Percentiles rank a stretch among this genome's conserved stretches.
phyloP scores from a whole-genome alignment of 2,888 invertebrate genomes.

The Hydrotaea cyrtoneurina region DNA sequence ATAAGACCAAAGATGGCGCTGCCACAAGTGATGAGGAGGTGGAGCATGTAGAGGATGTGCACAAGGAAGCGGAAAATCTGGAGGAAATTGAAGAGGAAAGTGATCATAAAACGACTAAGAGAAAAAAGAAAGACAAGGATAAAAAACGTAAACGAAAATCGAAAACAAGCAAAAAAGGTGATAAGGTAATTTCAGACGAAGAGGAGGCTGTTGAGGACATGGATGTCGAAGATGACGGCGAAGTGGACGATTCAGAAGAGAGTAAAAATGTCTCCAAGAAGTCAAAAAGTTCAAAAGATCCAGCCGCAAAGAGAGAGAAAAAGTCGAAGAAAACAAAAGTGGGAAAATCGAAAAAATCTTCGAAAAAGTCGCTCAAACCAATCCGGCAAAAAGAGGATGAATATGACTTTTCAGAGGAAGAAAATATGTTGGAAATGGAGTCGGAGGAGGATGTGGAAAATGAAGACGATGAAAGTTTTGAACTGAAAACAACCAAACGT shows the following conservation, averaged over 20 bases:
- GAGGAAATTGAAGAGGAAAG: conserved; percentile 61
- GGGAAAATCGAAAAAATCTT: conserved; percentile 56
- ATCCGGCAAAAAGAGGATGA: conserved; percentile 65
- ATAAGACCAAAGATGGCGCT: conserved; percentile 45
- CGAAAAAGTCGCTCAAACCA: conserved; percentile 67
- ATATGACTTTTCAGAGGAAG: conserved; percentile 65
- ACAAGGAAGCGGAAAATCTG: conserved; percentile 41
- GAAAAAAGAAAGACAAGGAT: conserved; percentile 80
- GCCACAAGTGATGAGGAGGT: conserved; percentile 71
- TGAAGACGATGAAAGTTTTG: conserved; percentile 72
- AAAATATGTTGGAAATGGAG: conserved; percentile 59
- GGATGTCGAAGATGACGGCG: conserved; percentile 45
- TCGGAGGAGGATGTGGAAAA: conserved; percentile 59
- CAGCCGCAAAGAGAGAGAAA: conserved; percentile 52
- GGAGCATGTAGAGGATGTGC: conserved; percentile 72
- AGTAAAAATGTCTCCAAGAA: conserved; percentile 60
- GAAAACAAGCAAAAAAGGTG: conserved; percentile 70
- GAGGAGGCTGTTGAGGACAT: conserved; percentile 64
- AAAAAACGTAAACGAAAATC: conserved; percentile 79
- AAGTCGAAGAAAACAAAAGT: conserved; percentile 57
- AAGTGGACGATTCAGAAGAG: conserved; percentile 46
- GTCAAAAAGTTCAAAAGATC: conserved; percentile 49
- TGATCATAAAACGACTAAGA: conserved; percentile 73
- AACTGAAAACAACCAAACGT: conserved; percentile 65
- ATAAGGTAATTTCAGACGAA: conserved; percentile 55